These are phyloP conservation scores for Callionymus lyra DNA, from an alignment of 2,113 vertebrate genomes.

Conservation along the genomic window DNA sequence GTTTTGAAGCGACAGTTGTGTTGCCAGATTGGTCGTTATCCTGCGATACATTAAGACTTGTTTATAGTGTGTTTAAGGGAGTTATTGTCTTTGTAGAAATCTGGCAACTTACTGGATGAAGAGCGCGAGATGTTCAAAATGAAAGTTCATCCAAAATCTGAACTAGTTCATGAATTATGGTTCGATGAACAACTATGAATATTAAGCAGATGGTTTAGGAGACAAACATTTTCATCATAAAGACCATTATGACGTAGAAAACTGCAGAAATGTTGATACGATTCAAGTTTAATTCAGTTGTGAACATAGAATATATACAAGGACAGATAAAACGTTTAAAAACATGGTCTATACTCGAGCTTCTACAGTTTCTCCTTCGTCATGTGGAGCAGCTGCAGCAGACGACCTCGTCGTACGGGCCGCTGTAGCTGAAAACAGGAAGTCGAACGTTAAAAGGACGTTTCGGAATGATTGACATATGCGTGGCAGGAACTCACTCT, in stretches of 20 bases:
- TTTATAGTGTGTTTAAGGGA: too few species aligned
- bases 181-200: too few species aligned
- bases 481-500: conserved; percentile 41
- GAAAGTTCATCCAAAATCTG: too few species aligned
- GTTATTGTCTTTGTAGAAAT: too few species aligned
- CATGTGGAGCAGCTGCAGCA: conserved; percentile 63
- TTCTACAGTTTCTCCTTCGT: conserved; percentile 5
- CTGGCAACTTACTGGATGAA: too few species aligned
- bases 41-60: too few species aligned
- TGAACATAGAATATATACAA: neutral
- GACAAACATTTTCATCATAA: conserved; percentile 23
- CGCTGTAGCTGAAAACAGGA: conserved; percentile 59
- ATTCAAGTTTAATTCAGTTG: neutral
- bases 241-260: conserved; percentile 24
- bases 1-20: too few species aligned
- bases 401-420: conserved; percentile 61
- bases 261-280: conserved; percentile 13
- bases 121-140: too few species aligned
- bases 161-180: too few species aligned
- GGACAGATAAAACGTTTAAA: conserved; percentile 13
- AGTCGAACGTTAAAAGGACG: neutral
- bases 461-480: neutral
- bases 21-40: too few species aligned
- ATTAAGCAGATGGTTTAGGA: too few species aligned
- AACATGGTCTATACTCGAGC: too few species aligned